These are phyloP conservation scores for Zhuqinia jingwanae DNA, from an alignment of 2,888 invertebrate genomes.

Conservation along the genomic window DNA sequence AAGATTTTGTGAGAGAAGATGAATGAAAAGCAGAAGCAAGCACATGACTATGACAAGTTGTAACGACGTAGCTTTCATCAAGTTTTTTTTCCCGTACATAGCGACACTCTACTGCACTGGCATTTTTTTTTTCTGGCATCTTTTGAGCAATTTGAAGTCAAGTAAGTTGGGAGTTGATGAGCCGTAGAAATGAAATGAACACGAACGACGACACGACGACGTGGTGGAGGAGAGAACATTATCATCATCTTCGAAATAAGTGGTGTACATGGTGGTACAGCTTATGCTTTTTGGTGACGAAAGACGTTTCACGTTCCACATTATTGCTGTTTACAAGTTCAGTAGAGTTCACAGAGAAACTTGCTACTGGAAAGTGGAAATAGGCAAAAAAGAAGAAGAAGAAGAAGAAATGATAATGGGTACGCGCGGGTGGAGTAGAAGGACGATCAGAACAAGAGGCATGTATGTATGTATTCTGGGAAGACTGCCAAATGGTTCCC, in stretches of 20 bases:
- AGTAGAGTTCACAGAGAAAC: background rate
- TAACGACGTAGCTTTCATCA: slow-evolving; percentile 7
- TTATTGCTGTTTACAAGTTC: slow-evolving; percentile 45
- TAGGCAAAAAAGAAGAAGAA: background rate
- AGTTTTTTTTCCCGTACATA: background rate
- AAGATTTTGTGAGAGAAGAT: background rate
- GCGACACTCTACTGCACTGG: background rate
- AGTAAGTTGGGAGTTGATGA: slow-evolving; percentile 33
- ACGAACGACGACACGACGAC: slow-evolving; percentile 3
- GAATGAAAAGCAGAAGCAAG: background rate
- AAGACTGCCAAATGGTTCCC: slow-evolving; percentile 18
- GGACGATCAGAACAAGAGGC: slow-evolving; percentile 1
- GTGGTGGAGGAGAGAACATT: background rate
- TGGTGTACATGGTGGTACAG: background rate
- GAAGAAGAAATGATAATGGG: slow-evolving; percentile 9
- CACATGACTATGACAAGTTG: background rate
- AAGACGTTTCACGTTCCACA: slow-evolving; percentile 7
- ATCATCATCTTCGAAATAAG: background rate
- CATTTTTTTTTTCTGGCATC: background rate
- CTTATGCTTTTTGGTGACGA: background rate
- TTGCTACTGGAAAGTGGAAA: background rate
- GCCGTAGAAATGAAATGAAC: slow-evolving; percentile 34
- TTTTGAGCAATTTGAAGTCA: background rate
- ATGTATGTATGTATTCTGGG: slow-evolving; percentile 12
- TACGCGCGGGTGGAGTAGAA: background rate